Evolutionary conservation across 2,113 vertebrate species (phyloP).

Genomic region (Cercocebus atys): DNA sequence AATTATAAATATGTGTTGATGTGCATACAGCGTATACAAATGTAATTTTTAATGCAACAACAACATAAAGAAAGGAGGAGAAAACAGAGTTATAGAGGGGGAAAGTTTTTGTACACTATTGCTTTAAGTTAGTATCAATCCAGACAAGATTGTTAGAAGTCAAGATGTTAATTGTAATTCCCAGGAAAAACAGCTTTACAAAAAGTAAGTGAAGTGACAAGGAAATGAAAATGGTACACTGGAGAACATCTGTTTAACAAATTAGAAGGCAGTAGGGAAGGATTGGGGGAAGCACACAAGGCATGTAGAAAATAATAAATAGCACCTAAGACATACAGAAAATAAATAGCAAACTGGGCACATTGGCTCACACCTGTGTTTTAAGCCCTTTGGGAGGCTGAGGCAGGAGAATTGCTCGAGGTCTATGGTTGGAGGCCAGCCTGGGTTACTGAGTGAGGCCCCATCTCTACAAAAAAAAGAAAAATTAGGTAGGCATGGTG

Average conservation of each 20-base stretch:
- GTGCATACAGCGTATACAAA: not conserved
- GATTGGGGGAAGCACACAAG: not conserved
- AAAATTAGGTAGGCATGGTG: no score
- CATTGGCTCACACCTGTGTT: no score
- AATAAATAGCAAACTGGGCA: not conserved
- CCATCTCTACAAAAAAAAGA: no score
- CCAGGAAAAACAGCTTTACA: not conserved
- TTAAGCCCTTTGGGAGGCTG: no score
- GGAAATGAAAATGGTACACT: not conserved
- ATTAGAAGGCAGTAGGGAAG: not conserved
- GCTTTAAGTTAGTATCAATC: not conserved
- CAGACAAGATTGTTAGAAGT: not conserved
- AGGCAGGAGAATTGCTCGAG: no score
- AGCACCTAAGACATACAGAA: not conserved
- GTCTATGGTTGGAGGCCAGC: no score
- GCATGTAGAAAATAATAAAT: no score
- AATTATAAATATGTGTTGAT: not conserved
- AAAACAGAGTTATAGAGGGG: not conserved
- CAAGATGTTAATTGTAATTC: not conserved
- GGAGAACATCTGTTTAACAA: not conserved
- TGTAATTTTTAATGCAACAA: not conserved
- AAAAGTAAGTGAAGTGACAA: not conserved
- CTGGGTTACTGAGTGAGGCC: no score
- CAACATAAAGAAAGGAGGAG: not conserved
- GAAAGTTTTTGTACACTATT: not conserved